A percentile compares a stretch with the other conserved stretches of the same genome.
Conservation (phyloP, 2,113 vertebrate species). For the Lepus europaeus region DNA sequence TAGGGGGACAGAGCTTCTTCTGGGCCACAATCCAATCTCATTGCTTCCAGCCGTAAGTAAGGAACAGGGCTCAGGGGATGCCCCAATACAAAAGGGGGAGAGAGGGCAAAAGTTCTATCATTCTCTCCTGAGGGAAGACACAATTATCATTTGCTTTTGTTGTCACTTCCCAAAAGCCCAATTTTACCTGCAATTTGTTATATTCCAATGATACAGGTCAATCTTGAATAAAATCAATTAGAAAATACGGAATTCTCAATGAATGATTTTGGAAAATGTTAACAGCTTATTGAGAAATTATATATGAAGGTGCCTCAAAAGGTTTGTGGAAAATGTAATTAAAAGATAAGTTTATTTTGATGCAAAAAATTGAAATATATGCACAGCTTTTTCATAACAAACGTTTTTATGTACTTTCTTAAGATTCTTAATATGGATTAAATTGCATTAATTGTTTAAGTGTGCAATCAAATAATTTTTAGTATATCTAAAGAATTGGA, state of each 20-base stretch:
- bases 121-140: not conserved
- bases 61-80: not conserved
- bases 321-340: too few species aligned
- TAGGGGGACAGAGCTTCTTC: not conserved
- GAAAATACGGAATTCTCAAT: conserved; percentile 1
- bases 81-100: too few species aligned
- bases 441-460: not conserved
- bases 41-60: not conserved
- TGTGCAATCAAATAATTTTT: not conserved
- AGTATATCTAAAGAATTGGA: not conserved
- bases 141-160: not conserved
- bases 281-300: not conserved
- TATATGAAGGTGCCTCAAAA: too few species aligned
- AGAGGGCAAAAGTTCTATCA: not conserved
- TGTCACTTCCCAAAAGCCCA: not conserved
- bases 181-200: not conserved
- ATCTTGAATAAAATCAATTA: conserved; percentile 5
- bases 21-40: not conserved
- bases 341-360: too few species aligned
- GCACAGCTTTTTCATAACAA: too few species aligned
- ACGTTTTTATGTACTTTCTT: too few species aligned
- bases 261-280: conserved; percentile 21
- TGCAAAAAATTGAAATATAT: too few species aligned
- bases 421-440: too few species aligned
- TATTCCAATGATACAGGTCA: not conserved